phyloP scores from a whole-genome alignment of 2,113 vertebrate genomes.

The Scalopus aquaticus region DNA sequence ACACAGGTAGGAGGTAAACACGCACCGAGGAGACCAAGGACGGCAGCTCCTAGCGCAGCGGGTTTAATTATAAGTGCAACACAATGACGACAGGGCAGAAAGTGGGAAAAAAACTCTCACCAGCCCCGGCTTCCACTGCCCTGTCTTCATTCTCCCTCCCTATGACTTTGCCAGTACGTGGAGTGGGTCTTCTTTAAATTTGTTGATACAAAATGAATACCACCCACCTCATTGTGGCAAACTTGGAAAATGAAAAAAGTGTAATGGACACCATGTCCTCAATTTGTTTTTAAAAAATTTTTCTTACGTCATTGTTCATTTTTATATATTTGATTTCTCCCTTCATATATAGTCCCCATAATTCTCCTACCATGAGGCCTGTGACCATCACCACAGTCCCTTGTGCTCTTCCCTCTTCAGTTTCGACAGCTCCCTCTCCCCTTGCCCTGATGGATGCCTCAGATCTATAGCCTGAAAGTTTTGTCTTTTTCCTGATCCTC shows the following conservation, averaged over 20 bases:
- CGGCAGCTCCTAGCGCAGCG: background rate
- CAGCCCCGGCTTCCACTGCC: no score
- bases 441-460: no score
- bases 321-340: no score
- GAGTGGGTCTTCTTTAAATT: background rate
- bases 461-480: no score
- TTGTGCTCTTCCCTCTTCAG: no score
- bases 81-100: background rate
- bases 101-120: background rate
- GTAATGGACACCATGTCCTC: background rate
- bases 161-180: background rate
- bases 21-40: background rate
- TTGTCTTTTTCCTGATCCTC: no score
- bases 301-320: no score
- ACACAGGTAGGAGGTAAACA: constrained; percentile 69
- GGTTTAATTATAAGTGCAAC: background rate
- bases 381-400: no score
- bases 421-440: no score
- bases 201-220: background rate
- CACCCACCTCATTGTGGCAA: background rate
- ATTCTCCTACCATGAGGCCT: no score
- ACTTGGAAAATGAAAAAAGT: background rate
- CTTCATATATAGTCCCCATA: no score
- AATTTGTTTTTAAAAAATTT: background rate
- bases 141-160: background rate